Base-by-base conservation (phyloP, 2,888 invertebrate species). In the Drosophila conformis region DNA sequence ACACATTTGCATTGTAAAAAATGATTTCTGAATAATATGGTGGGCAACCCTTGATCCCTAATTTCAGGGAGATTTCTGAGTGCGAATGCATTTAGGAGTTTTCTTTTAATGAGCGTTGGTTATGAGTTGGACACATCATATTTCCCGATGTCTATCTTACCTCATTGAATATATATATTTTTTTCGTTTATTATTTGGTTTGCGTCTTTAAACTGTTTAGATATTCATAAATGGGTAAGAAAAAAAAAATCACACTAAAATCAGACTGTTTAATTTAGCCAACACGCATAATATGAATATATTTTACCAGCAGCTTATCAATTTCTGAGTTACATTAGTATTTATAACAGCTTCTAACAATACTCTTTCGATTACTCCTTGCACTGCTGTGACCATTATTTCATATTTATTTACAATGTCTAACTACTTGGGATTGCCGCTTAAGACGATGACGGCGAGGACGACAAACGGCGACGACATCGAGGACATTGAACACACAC, bases 381-480 rank as follows among this genome's bases (percentile, higher is more conserved):
- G n/a, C 42, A 21, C 29, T 59, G 69, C 46, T 69, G 33, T 54
- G 38, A 52, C 49, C 69, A 69, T 52, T 40, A 58, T 57, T 66
- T 66, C 33, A 56, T 66, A 66, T 67, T 57, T 69, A 69, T 69
- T 69, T 59, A 69, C 46, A 31, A 58, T 59, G 63, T 60, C 63
- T 68, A 66, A 66, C 72, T 60, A 80, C 83, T 86, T 83, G 81
- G 77, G 74, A 74, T 67, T 66, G 71, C 54, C 80, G 66, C 76
- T 73, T 76, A 76, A 82, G 68, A 64, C 48, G 35, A 54, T 29
- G 27, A 69, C 62, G 64, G 62, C n/a, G 40, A 7, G 18, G 10
- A 4, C 40, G 40, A 10, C n/a, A n/a, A n/a, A 10, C 40, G 40
- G 40, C 66, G 76, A 59, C 51, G 59, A 57, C 64, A 49, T 71